These are phyloP conservation scores for Bolinopsis microptera DNA, from an alignment of 37 sponge, comb jelly and placozoan genomes.

Conservation along the genomic window DNA sequence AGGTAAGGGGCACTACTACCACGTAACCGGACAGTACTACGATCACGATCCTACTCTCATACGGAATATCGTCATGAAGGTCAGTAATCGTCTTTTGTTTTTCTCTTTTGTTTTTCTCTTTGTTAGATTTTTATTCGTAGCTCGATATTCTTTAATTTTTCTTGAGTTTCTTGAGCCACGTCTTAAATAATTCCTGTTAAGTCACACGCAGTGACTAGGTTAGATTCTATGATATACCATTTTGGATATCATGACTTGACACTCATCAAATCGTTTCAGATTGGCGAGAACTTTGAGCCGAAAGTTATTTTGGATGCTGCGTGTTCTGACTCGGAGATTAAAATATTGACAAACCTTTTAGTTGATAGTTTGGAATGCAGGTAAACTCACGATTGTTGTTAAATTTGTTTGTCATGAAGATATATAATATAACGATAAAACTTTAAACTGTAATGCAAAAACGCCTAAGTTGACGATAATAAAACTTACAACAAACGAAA, in stretches of 20 bases:
- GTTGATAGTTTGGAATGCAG: conserved; percentile 17
- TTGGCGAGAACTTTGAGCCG: neutral
- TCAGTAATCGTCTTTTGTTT: no score
- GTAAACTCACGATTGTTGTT: no score
- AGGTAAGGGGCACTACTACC: neutral
- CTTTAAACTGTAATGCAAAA: no score
- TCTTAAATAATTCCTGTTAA: no score
- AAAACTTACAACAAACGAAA: no score
- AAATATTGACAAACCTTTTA: conserved; percentile 8
- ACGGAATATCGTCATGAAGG: conserved; percentile 22
- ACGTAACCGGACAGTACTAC: conserved; percentile 41
- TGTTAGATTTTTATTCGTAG: neutral
- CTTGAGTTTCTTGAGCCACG: neutral
- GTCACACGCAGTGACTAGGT: no score
- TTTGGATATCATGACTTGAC: no score
- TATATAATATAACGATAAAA: no score
- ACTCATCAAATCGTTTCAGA: neutral
- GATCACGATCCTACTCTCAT: neutral
- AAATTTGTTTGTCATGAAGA: no score
- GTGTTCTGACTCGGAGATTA: neutral
- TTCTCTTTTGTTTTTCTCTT: neutral
- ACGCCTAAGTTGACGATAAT: no score
- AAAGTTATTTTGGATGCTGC: conserved; percentile 27
- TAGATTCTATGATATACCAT: no score
- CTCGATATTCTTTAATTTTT: neutral